Evolutionary conservation across 2,113 vertebrate genomes (phyloP).

Genomic region (Gopherus flavomarginatus): DNA sequence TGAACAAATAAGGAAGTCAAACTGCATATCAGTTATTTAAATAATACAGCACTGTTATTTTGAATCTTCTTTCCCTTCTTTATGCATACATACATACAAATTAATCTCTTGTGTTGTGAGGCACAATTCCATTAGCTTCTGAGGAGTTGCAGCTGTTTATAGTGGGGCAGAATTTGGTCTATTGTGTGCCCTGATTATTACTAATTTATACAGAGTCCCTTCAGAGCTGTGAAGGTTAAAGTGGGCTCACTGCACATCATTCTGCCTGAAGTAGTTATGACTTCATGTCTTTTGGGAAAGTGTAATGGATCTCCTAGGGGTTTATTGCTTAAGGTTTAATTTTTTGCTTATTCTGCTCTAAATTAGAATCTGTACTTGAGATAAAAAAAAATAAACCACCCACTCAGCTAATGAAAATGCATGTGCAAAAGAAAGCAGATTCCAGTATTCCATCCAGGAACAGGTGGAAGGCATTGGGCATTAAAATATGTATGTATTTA

Average conservation of each 20-base stretch:
- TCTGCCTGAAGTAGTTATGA: not conserved
- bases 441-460: not conserved
- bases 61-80: not conserved
- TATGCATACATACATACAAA: not conserved
- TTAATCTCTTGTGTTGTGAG: not conserved
- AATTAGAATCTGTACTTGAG: not conserved
- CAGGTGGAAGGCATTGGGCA: not conserved
- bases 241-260: not conserved
- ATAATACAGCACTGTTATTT: conserved; percentile 4
- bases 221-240: not conserved
- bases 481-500: not conserved
- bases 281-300: not conserved
- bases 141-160: not conserved
- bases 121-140: not conserved
- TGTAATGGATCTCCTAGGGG: not conserved
- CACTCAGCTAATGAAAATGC: not conserved
- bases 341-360: not conserved
- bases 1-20: not conserved
- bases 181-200: not conserved
- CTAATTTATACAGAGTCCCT: not conserved
- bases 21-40: not conserved
- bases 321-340: not conserved
- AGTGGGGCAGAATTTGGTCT: not conserved
- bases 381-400: not conserved
- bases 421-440: not conserved